Conservation (phyloP, 2,888 invertebrate species). For the Schrankia costaestrigalis region DNA sequence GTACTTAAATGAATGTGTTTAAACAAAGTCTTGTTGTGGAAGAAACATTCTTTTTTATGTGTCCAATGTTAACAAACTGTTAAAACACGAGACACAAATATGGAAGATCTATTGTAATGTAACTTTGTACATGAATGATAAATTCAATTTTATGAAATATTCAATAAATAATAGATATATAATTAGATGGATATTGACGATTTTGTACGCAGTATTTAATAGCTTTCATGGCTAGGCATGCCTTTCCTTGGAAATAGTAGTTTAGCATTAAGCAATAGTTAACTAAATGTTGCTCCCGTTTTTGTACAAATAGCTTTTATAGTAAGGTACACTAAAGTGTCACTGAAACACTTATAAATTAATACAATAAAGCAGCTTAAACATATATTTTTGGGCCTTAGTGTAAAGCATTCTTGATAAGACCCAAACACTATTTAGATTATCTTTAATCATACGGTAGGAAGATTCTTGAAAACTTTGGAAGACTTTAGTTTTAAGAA, state of each 20-base stretch:
- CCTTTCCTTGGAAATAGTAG: not conserved
- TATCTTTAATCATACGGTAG: too few species aligned
- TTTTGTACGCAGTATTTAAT: not conserved
- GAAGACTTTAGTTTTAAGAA: slow-evolving; percentile 17
- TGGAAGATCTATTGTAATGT: slow-evolving; percentile 21
- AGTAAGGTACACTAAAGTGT: slow-evolving; percentile 9
- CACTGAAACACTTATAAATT: slow-evolving; percentile 17
- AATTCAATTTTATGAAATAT: slow-evolving; percentile 11
- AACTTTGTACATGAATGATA: slow-evolving; percentile 22
- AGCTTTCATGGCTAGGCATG: not conserved
- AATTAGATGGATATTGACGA: too few species aligned
- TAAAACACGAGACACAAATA: slow-evolving; percentile 3
- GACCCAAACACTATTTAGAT: too few species aligned
- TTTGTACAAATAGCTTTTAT: slow-evolving; percentile 40
- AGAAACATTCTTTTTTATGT: slow-evolving; percentile 9
- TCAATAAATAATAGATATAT: not conserved
- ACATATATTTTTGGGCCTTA: slow-evolving; percentile 13
- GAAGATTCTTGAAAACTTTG: slow-evolving; percentile 11
- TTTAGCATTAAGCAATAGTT: slow-evolving; percentile 24
- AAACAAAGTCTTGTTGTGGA: slow-evolving; percentile 10
- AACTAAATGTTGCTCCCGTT: slow-evolving; percentile 44
- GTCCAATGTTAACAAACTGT: not conserved
- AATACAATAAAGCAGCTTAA: slow-evolving; percentile 24
- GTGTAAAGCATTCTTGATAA: too few species aligned
- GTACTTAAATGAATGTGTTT: slow-evolving; percentile 15